Evolutionary conservation across 2,888 invertebrate genomes (phyloP), one percentile per base, ranked within the genome.

Genomic region (Thymelicus sylvestris): DNA sequence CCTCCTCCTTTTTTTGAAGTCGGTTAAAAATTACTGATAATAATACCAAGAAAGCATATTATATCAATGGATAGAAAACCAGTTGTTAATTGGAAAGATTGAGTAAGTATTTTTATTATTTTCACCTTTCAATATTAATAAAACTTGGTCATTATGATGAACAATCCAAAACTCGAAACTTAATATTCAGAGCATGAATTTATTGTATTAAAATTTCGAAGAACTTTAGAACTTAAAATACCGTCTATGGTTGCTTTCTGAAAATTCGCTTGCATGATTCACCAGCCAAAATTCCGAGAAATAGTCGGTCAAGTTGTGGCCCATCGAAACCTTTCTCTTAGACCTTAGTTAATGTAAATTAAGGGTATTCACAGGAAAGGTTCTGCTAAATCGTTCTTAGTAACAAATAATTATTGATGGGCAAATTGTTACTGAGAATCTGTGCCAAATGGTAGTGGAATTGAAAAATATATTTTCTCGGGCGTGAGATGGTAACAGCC

Each of bases 401-500:
- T 65, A 60, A 24, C 59, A 47, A 65, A 19, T 24, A 12, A 70
- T 65, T 60, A 65, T 59, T 60, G 15, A 60, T 48, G 50, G 65
- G 55, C 48, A 61, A 61, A 67, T 50, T 60, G 65, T 70, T 70
- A 65, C 70, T 41, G 12, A 31, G 70, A 70, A 70, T 39, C 57
- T 57, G 64, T 15, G 57, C 39, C 39, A 15, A 48, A 64, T 39
- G 59, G 63, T 69, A 13, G 48, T n/a, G 12, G 68, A 69, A 64
- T 57, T 63, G 63, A 64, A 57, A n/a, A 57, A 67, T 61, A 67
- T 61, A 13, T 50, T 39, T 19, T 41, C 65, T 65, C 48, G 50
- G 15, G 48, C 31, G 63, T 24, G 24, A 38, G 10, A 50, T 50
- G 31, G 50, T 50, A 55, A 24, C 7, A 24, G 55, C 31, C n/a